Conservation (phyloP, 2,888 invertebrate genomes). For the Scaptomyza tumidula region DNA sequence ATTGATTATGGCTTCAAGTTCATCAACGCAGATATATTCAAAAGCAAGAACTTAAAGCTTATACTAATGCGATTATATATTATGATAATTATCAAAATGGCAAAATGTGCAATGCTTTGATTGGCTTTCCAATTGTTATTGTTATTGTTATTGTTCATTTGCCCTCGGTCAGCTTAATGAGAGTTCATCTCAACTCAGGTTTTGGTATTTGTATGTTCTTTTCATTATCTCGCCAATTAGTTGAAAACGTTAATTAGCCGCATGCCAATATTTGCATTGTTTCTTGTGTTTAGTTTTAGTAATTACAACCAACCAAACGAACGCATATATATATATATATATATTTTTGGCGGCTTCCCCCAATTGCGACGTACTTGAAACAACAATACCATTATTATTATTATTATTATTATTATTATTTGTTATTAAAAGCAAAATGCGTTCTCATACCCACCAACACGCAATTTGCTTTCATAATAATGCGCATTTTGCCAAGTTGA, state of each 20-base stretch:
- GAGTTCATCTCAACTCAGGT: conserved; percentile 5
- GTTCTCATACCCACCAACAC: conserved; percentile 40
- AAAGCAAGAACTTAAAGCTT: too few species aligned
- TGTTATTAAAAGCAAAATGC: conserved; percentile 43
- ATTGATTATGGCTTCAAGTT: background rate
- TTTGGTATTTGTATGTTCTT: conserved; percentile 33
- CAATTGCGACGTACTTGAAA: conserved; percentile 56
- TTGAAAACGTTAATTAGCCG: conserved; percentile 61
- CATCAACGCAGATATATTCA: too few species aligned
- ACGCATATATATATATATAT: too few species aligned
- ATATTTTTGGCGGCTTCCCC: conserved; percentile 39
- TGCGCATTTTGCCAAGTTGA: conserved; percentile 55
- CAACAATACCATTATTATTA: background rate
- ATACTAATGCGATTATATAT: too few species aligned
- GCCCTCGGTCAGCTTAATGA: conserved; percentile 30
- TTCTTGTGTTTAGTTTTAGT: conserved; percentile 53
- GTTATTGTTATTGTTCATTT: conserved; percentile 16
- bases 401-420: conserved; percentile 30
- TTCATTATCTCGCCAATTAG: conserved; percentile 72
- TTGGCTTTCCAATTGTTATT: conserved; percentile 17
- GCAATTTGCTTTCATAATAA: conserved; percentile 58
- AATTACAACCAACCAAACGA: conserved; percentile 35
- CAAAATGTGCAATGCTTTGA: conserved; percentile 27
- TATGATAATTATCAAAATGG: background rate
- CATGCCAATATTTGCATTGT: conserved; percentile 65